Evolutionary conservation across 2,113 vertebrate genomes (phyloP), one percentile per base, ranked within the genome.

Genomic region (Chaetura pelagica): DNA sequence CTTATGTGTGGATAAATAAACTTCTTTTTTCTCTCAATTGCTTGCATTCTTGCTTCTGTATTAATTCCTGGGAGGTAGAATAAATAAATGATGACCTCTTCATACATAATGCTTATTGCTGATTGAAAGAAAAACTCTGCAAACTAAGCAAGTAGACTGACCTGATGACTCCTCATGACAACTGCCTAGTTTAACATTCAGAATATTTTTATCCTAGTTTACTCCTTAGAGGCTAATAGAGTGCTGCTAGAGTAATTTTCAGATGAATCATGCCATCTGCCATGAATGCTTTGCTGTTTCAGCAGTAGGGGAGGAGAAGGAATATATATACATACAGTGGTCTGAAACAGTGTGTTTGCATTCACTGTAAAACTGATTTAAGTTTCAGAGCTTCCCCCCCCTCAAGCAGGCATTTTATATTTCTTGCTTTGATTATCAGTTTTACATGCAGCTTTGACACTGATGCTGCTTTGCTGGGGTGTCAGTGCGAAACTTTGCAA

Each of bases 261-360:
- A 84, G 94, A 93, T 97, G 95, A 97, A 94, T 97, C 93, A 96
- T 64, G 82, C 95, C 91, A 96, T 97, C 93, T 96, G 94, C 93
- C 82, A 94, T 80, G 59, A 48, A 54, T 55, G 48, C 84, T 96
- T 94, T 93, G 94, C 87, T 96, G 89, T 89, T 91, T 96, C 94
- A 94, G 94, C 93, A 89, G 67, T 83, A 80, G 74, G 21, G 58
- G 23, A 85, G 59, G 62, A 94, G 72, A 91, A 38, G 51, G 55
- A 89, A 74, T 76, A 62, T 62, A 62, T 62, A 51, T 67, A 77
- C 34, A 35, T 93, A 66, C 46, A 77, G 64, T 62, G 62, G 48
- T 94, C 74, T 88, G 78, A 90, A 94, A 62, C 35, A 66, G 16
- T 32, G 5, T 66, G 75, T 76, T 94, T 92, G 51, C 66, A 35